These are phyloP conservation scores for Neolamprologus falcicula DNA, from an alignment of 2,113 vertebrate genomes.

Conservation along the genomic window DNA sequence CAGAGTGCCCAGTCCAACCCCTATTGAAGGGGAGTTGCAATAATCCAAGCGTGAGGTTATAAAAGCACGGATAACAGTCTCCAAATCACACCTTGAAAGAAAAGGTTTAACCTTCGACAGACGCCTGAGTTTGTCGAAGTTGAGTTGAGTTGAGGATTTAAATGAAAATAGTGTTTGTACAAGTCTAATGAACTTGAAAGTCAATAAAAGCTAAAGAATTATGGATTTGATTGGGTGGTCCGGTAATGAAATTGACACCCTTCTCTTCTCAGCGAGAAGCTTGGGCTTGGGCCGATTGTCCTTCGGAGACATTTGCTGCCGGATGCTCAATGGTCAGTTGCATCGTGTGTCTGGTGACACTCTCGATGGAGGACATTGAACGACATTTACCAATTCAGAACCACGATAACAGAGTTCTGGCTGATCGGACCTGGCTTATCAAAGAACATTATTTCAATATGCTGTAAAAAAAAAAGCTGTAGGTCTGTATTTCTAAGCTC, in stretches of 20 bases:
- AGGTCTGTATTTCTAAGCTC: not conserved
- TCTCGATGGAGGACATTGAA: not conserved
- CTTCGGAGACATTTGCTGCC: fast-evolving
- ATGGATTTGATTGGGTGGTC: not conserved
- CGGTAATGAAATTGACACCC: fast-evolving
- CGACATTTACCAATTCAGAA: fast-evolving
- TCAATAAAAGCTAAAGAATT: not conserved
- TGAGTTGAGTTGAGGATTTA: not conserved
- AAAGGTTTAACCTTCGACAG: not conserved
- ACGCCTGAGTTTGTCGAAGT: not conserved
- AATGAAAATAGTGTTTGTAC: not conserved
- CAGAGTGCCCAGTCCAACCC: not conserved
- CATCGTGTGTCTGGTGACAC: not conserved
- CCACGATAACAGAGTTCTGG: not conserved
- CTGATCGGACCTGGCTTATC: not conserved
- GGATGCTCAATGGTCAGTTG: not conserved
- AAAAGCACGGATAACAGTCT: not conserved
- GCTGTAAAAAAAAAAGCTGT: not conserved
- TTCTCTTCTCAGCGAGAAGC: not conserved
- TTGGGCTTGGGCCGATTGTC: not conserved
- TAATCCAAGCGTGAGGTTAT: not conserved
- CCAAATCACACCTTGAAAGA: fast-evolving
- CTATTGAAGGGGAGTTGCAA: not conserved
- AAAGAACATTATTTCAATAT: not conserved
- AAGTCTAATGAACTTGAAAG: not conserved